Evolutionary conservation across 2,888 invertebrate species (phyloP), one percentile per base, ranked within the genome.

Genomic region (Habroteleia sp.): DNA sequence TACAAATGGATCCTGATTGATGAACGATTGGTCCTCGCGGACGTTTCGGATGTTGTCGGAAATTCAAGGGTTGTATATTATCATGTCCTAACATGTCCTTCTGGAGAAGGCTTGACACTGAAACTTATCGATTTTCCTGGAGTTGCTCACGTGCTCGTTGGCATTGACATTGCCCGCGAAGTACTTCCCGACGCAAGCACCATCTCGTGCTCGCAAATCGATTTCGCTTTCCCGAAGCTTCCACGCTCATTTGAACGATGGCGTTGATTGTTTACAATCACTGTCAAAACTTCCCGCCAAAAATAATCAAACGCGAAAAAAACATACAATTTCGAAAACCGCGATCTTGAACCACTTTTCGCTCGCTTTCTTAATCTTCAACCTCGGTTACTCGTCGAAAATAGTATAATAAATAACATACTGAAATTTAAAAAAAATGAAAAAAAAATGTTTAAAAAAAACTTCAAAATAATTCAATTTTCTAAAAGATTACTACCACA

Each of bases 81-180:
- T 5, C 39, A 37, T 44, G 74, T 62, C 71, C 73, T 54, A 25
- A 3, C 39, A 37, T 44, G 74, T 62, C 71, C 73, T 58, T 71
- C 63, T 50, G 42, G 48, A 17, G 58, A 48, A 72, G 74, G 72
- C 82, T 82, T 80, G 80, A 80, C 83, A 84, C 82, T 81, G 84
- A 85, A 80, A 81, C 72, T 77, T 87, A 88, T 88, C 86, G 87
- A 88, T 88, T 87, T 87, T 85, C 79, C 79, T 81, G 77, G 81
- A 76, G 77, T 52, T 65, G 81, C 82, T 85, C 87, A 87, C 87
- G 88, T 88, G 87, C 81, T 86, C 81, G 80, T 84, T 88, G 88
- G 86, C 88, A 88, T 88, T 88, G 88, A 87, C 88, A 88, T 88
- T 88, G 88, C 82, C 82, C 85, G 82, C 81, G 81, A 79, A 73